Evolutionary conservation across 1,140 invertebrate genomes (phyloP), one percentile per base, ranked within the genome.

Genomic region (Linepithema humile): DNA sequence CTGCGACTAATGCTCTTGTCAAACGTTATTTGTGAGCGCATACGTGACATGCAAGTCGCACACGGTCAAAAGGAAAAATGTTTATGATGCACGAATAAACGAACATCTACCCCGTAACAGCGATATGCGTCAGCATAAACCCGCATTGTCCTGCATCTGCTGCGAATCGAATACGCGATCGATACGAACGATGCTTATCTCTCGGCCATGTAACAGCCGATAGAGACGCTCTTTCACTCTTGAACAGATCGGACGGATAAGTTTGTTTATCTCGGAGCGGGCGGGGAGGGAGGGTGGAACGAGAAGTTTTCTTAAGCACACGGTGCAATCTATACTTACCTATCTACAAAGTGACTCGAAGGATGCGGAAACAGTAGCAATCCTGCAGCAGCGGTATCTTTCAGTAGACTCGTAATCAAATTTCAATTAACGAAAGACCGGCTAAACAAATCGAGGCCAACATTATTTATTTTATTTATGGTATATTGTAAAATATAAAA

Each of bases 161-260:
- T 6, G 5, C 4, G 9, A 50, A 53, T 23, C 35, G 17, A 78
- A 69, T n/a, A n/a, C 26, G 67, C n/a, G 38, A 80, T 70, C 64
- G 64, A 80, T 80, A 57, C n/a, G 35, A 26, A 43, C 38, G 15
- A 20, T 17, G 32, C 1, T 29, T 48, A 23, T 38, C 32, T 55
- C 32, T 72, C 50, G 62, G 32, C 5, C 15, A 17, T 40, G 15
- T 12, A 38, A n/a, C n/a, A n/a, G n/a, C n/a, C n/a, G 26, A 48
- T 55, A 43, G 6, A 32, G n/a, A 62, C 26, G 17, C 20, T 20
- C 48, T 69, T 69, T 80, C 50, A 57, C 64, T 45, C 48, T 80
- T 32, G 64, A 80, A 32, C 64, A 80, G 62, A 69, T 80, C 64
- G 40, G 35, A 55, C 17, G 65, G 75, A 80, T 80, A 80, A 80